phyloP scores from a whole-genome alignment of 2,113 vertebrate genomes.

The Camarhynchus parvulus region DNA sequence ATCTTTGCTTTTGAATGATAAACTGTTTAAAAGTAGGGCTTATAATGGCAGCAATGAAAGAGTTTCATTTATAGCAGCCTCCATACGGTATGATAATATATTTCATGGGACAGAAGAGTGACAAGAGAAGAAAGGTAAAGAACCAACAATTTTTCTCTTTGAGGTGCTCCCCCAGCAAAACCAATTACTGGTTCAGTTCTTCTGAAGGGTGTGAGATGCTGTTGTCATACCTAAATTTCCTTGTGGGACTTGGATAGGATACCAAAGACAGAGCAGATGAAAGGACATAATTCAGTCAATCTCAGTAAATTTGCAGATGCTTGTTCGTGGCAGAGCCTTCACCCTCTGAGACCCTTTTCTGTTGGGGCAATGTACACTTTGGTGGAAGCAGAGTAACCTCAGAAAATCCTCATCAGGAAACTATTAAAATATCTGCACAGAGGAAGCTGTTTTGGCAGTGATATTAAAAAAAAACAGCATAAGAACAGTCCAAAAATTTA shows the following conservation, averaged over 20 bases:
- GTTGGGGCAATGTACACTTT: background rate
- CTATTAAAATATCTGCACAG: background rate
- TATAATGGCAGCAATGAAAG: conserved; percentile 21
- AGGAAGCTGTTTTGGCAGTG: background rate
- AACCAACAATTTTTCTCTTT: conserved; percentile 60
- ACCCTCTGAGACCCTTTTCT: background rate
- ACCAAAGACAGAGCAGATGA: background rate
- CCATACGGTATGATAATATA: background rate
- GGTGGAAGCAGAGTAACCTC: background rate
- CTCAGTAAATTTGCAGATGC: background rate
- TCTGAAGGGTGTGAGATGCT: background rate
- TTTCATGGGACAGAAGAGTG: conserved; percentile 7
- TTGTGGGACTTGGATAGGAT: background rate
- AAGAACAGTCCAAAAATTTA: background rate
- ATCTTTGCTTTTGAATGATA: conserved; percentile 38
- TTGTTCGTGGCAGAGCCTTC: background rate
- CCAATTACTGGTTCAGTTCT: conserved; percentile 48
- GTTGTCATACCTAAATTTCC: conserved; percentile 35
- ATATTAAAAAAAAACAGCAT: background rate
- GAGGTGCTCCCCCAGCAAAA: conserved; percentile 57
- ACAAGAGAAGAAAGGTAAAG: background rate
- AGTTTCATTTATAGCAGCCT: conserved; percentile 34
- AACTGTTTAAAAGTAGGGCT: conserved; percentile 25
- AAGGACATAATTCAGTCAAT: background rate
- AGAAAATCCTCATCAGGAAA: background rate